These are phyloP conservation scores for Champsocephalus esox DNA, from an alignment of 2,797 vertebrate genomes.

Conservation along the genomic window DNA sequence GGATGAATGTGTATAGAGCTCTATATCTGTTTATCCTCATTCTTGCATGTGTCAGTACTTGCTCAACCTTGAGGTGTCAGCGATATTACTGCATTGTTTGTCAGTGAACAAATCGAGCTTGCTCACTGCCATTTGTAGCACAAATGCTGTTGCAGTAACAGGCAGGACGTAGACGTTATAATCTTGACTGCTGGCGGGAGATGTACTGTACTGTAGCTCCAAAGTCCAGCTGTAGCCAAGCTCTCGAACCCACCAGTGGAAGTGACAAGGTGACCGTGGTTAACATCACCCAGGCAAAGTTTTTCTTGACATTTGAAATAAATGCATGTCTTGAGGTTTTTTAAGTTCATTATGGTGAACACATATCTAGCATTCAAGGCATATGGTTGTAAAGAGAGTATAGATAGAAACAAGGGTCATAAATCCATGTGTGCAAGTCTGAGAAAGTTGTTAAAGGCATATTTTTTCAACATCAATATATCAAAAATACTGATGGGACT, in stretches of 20 bases:
- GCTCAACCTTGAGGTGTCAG: constrained; percentile 36
- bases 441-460: constrained; percentile 28
- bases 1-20: constrained; percentile 51
- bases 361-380: constrained; percentile 21
- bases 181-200: constrained; percentile 24
- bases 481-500: constrained; percentile 2
- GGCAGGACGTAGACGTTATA: constrained; percentile 5
- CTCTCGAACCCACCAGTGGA: constrained; percentile 25
- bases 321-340: constrained; percentile 46
- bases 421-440: constrained; percentile 34
- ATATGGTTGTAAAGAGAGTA: constrained; percentile 22
- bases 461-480: constrained; percentile 13
- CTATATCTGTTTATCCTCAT: constrained; percentile 64
- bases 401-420: constrained; percentile 34
- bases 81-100: constrained; percentile 1
- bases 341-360: constrained; percentile 26
- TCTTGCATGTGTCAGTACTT: constrained; percentile 28
- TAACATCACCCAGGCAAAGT: constrained; percentile 31
- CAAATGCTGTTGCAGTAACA: constrained; percentile 14
- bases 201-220: constrained; percentile 2
- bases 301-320: constrained; percentile 50
- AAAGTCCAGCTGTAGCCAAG: constrained; percentile 34
- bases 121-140: constrained; percentile 20
- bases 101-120: background rate
- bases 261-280: constrained; percentile 45